A percentile compares a stretch with the other conserved stretches of the same genome.
Conservation (phyloP, 1,140 invertebrate species). For the Bemisia tabaci region DNA sequence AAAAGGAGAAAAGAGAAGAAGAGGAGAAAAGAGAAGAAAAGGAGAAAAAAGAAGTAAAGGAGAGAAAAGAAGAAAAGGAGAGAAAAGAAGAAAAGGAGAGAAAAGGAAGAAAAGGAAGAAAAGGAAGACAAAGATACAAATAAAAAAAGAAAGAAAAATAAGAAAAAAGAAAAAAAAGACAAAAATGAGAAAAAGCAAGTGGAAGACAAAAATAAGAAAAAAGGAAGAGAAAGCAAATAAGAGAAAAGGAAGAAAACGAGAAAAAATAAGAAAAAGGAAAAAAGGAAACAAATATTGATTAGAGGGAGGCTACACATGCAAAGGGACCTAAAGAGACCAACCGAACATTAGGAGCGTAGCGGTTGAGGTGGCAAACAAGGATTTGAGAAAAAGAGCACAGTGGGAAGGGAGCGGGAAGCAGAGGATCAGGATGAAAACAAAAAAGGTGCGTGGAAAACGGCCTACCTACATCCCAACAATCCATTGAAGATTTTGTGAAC, state of each 20-base stretch:
- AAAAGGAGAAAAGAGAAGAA: not conserved
- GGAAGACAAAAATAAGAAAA: not conserved
- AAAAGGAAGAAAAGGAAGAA: not conserved
- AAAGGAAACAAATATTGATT: not conserved
- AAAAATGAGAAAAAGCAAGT: not conserved
- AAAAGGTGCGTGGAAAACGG: not conserved
- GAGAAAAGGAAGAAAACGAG: not conserved
- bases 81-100: not conserved
- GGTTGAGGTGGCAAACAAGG: not conserved
- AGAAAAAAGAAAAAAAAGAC: not conserved
- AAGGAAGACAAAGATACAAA: constrained; percentile 4
- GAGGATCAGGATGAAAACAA: too few relatives aligned
- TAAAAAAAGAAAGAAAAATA: not conserved
- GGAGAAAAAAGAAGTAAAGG: not conserved
- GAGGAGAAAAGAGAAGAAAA: not conserved
- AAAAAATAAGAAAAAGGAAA: not conserved
- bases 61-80: not conserved
- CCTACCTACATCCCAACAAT: too few relatives aligned
- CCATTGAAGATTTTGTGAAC: not conserved
- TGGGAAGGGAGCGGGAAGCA: too few relatives aligned
- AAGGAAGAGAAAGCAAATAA: constrained; percentile 2
- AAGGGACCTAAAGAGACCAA: not conserved
- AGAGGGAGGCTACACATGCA: constrained; percentile 3
- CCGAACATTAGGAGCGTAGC: not conserved
- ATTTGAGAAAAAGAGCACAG: not conserved